Conservation (phyloP, 2,113 vertebrate genomes). For the Pantherophis guttatus region DNA sequence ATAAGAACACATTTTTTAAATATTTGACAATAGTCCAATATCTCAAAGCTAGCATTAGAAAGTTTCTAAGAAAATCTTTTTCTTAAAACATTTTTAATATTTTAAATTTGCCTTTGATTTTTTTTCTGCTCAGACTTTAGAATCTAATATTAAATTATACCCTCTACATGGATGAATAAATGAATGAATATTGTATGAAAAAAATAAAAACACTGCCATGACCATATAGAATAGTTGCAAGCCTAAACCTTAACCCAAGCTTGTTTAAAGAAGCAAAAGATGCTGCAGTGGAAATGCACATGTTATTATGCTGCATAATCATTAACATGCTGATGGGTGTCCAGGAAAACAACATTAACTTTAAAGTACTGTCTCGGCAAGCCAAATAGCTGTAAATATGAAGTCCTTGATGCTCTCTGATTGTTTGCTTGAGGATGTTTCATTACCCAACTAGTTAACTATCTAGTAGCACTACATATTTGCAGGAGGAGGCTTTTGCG, state of each 20-base stretch:
- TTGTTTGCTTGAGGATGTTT: not conserved
- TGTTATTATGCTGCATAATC: not conserved
- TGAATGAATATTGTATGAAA: slow-evolving; percentile 11
- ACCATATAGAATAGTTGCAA: not conserved
- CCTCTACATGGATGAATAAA: not conserved
- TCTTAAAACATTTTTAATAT: slow-evolving; percentile 2
- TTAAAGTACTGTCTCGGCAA: not conserved
- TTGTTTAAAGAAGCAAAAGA: not conserved
- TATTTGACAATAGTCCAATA: not conserved
- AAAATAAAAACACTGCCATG: slow-evolving; percentile 9
- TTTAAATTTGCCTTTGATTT: not conserved
- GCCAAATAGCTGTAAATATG: not conserved
- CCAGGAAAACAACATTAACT: not conserved
- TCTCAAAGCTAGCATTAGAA: not conserved
- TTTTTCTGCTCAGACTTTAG: not conserved
- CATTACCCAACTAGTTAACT: not conserved
- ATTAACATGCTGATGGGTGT: not conserved
- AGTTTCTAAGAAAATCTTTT: not conserved
- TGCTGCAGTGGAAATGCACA: not conserved
- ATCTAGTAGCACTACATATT: not conserved
- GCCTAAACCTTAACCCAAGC: not conserved
- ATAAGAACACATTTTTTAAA: not conserved
- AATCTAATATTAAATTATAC: not conserved
- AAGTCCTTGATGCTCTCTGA: not conserved
- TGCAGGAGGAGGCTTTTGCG: not conserved